Conservation (phyloP, 2,888 invertebrate species). For the Cybosia mesomella region DNA sequence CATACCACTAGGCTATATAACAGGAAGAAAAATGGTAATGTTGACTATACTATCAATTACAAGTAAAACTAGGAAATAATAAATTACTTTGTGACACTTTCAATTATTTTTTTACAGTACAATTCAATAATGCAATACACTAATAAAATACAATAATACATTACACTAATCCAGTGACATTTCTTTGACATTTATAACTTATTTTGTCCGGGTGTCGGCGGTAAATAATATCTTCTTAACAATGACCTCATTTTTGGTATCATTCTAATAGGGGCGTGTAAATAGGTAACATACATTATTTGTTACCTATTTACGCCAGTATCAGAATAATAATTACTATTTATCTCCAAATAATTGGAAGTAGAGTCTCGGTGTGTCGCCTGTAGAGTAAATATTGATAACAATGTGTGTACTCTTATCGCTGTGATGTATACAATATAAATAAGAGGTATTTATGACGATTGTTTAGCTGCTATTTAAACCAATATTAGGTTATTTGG, state of each 20-base stretch:
- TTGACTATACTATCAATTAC: too few species aligned
- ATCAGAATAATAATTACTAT: conserved; percentile 8
- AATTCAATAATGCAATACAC: neutral
- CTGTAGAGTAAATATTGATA: conserved; percentile 18
- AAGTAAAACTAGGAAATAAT: too few species aligned
- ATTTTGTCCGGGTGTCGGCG: neutral
- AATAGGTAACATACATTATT: conserved; percentile 5
- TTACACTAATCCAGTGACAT: neutral
- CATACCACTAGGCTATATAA: too few species aligned
- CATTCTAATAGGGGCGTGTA: neutral
- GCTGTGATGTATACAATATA: conserved; percentile 4
- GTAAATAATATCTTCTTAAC: neutral
- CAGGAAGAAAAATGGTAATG: too few species aligned
- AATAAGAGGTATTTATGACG: neutral
- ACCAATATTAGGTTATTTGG: neutral
- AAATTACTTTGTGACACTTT: too few species aligned
- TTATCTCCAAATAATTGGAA: conserved; percentile 18
- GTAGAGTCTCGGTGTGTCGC: conserved; percentile 14
- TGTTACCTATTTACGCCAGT: neutral
- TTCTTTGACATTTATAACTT: neutral
- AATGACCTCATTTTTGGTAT: conserved; percentile 7
- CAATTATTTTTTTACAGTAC: too few species aligned
- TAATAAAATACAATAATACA: neutral
- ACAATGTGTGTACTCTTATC: conserved; percentile 12
- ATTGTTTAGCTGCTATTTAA: neutral